Evolutionary conservation across 37 sponge, comb jelly and placozoan genomes (phyloP), one percentile per base, ranked within the genome.

Genomic region (Beroe ovata): DNA sequence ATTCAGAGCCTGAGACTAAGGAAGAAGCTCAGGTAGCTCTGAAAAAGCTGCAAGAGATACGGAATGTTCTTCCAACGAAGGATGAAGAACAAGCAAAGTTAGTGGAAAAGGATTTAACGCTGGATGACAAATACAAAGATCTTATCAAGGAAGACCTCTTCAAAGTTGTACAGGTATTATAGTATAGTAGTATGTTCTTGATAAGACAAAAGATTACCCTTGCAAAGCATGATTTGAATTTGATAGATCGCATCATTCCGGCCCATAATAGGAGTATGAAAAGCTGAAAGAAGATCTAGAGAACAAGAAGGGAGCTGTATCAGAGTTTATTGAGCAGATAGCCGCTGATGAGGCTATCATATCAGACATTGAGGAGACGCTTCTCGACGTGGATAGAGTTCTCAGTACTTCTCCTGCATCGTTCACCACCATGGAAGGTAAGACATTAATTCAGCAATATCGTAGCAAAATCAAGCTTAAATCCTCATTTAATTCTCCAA

Each of bases 341-440:
- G 20, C 84, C 1, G 84, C 84, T 4, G 84, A 77, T 6, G 84
- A 77, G 11, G 41, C 38, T 19, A 19, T 40, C 19, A 14, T 77
- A 11, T 42, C 39, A 54, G 41, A 77, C 25, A 41, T 77, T 23
- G 36, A 77, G 54, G 84, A 77, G 18, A 29, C 54, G n/a, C n/a
- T n/a, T n/a, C n/a, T n/a, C n/a, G n/a, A n/a, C n/a, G n/a, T n/a
- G n/a, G n/a, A n/a, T n/a, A n/a, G n/a, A n/a, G n/a, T n/a, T n/a
- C n/a, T n/a, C n/a, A n/a, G n/a, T n/a, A n/a, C n/a, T n/a, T n/a
- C n/a, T n/a, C n/a, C n/a, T n/a, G n/a, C n/a, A n/a, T n/a, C n/a
- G n/a, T n/a, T n/a, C n/a, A n/a, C n/a, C n/a, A n/a, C n/a, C n/a
- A n/a, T n/a, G n/a, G n/a, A n/a, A n/a, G n/a, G n/a, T n/a, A n/a